Conservation (phyloP, 2,888 invertebrate genomes). For the Dicyrtomina minuta region DNA sequence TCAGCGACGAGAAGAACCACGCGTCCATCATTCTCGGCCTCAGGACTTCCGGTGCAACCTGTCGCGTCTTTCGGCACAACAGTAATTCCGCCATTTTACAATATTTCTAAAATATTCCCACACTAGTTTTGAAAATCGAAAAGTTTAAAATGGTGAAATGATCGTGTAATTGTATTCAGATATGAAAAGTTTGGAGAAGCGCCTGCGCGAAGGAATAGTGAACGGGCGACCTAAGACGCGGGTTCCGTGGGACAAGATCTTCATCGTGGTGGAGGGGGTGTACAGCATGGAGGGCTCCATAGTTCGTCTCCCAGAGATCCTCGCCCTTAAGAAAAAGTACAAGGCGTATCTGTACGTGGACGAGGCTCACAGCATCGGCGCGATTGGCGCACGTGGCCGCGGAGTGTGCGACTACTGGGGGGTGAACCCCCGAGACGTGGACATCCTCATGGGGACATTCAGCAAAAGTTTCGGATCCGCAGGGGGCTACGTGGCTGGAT, state of each 20-base stretch:
- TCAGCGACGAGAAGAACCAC: constrained; percentile 96
- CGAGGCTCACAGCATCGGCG: constrained; percentile 96
- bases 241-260: constrained; percentile 84
- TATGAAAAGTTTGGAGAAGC: constrained; percentile 76
- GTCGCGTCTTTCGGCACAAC: constrained; percentile 84
- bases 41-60: constrained; percentile 77
- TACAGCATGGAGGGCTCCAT: constrained; percentile 99
- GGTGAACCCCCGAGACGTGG: constrained; percentile 78
- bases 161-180: constrained; percentile 61
- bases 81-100: constrained; percentile 57
- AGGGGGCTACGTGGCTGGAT: constrained; percentile 94
- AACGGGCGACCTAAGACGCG: constrained; percentile 75
- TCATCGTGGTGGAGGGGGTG: constrained; percentile 93
- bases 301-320: constrained; percentile 80
- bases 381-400: constrained; percentile 81
- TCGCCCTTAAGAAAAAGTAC: constrained; percentile 89
- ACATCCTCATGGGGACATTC: constrained; percentile 97
- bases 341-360: constrained; percentile 93
- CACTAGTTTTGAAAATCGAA: no score
- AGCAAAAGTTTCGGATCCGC: constrained; percentile 97
- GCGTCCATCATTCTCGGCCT: constrained; percentile 93
- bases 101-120: no score
- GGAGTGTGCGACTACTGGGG: constrained; percentile 87
- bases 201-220: constrained; percentile 72
- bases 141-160: no score